Evolutionary conservation across 2,888 invertebrate species (phyloP), one percentile per base, ranked within the genome.

Genomic region (Aproaerema taeniolella): DNA sequence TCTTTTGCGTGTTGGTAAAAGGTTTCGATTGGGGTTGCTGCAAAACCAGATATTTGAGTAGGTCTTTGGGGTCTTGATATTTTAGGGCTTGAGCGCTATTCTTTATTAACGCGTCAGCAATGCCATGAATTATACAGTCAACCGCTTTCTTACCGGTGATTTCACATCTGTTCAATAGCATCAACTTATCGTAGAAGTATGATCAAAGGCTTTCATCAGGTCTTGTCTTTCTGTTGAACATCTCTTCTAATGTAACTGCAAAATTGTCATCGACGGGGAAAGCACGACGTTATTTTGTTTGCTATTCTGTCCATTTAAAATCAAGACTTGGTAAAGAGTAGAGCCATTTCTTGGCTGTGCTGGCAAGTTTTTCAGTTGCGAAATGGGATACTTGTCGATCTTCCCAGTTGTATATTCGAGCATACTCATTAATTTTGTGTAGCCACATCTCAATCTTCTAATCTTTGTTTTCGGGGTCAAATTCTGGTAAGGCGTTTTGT

Each of bases 281-380:
- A 12, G 53, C 51, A 13, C 39, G 38, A 2, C 37, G 15, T 2
- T 56, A 28, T 42, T 55, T 52, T 25, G 15, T 7, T 9, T 52
- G 49, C 52, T 53, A 58, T 5, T 52, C 45, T 5, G 25, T 15
- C 52, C 58, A 58, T 9, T 45, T 39, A 38, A 32, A 50, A n/a
- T 46, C 14, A 1, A 52, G 39, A 1, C 43, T 38, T 1, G 50
- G 47, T 11, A 49, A 39, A 16, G 43, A 37, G 26, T 54, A 46
- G 10, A 41, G 52, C 54, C 54, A 57, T 14, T 17, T 49, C 17
- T 50, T 50, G 3, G 54, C 57, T 9, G 46, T 24, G 2, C 50
- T 53, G 9, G 10, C 16, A 8, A 58, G 15, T 13, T 52, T 52
- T 25, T 49, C 45, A 1, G 50, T 16, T 15, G 55, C 39, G 34